Base-by-base conservation (phyloP, 2,888 invertebrate genomes). In the Tanaodytes sp. region DNA sequence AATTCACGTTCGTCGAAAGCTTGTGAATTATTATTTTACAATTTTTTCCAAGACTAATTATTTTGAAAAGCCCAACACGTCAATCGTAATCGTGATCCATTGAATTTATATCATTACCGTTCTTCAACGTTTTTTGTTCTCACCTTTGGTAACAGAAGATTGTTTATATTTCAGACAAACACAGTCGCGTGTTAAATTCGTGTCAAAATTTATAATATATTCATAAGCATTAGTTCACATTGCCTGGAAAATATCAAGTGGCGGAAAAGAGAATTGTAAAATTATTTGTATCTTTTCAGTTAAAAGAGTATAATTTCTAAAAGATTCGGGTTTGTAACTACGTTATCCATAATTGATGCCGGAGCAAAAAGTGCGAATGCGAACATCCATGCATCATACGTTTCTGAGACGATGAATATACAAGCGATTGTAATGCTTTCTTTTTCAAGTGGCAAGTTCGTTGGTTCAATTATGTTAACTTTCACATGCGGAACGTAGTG, bases 381-480 rank as follows among this genome's bases (percentile, higher is more conserved):
- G 33, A 20, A 23, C 36, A 57, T 20, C 43, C 46, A 57, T 57
- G 45, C 37, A 57, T 57, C 43, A 46, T 46, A 18, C 12, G 36
- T 15, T 6, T 9, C 45, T 54, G 19, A 5, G 40, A 15, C 31
- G 40, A 58, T 48, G 30, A 46, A 46, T 58, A 58, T 40, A 58
- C 40, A 58, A 48, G 40, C 40, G 30, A 19, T 15, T 30, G 16
- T 14, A 15, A 48, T 48, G 46, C 48, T 58, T 58, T 58, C 58
- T 58, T 58, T 40, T 40, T 23, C 42, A 58, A 49, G 19, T 49
- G 19, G 15, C 19, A 16, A 33, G n/a, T n/a, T n/a, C n/a, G n/a
- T n/a, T 33, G 8, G 8, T 5, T 5, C 23, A 8, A 4, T 23
- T 5, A 23, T 23, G 8, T 36, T 15, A 37, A 51, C 37, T 52